Evolutionary conservation across 2,113 vertebrate genomes (phyloP), one percentile per base, ranked within the genome.

Genomic region (Lanius ludovicianus): DNA sequence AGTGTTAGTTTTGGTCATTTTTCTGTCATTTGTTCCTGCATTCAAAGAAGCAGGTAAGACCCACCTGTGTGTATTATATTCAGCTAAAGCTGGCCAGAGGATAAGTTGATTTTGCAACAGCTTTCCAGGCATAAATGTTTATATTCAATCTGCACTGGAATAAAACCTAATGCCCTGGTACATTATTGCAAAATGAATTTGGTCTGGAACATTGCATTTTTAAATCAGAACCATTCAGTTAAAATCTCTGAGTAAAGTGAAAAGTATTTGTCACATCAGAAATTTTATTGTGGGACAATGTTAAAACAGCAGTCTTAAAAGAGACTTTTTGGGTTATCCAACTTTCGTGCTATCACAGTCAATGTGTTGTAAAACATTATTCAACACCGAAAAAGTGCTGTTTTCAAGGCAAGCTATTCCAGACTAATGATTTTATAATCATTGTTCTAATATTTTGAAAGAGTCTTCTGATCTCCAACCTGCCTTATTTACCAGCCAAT

Each of bases 341-440:
- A 1, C 39, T 47, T 44, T 7, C 2, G 0, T 77, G 8, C 30
- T 69, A 3, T 15, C 13, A 9, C 6, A 59, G 25, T 31, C 42
- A 33, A 23, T 63, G 31, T 2, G 9, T 37, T 65, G 6, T 21
- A 63, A 10, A 76, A 28, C 20, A 53, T 15, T 15, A 57, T 59
- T 14, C 17, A 87, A 68, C 81, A 42, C 4, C 9, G 50, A 55
- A 79, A 57, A 39, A 21, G 46, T 33, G 3, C 17, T 89, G 2
- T 39, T 50, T 79, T 65, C 17, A 68, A 80, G 68, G 28, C 10
- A 77, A 28, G 11, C 2, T 68, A 41, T 68, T 41, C 33, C 49
- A 73, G 30, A 64, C 8, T 2, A 1, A 24, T 27, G 28, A 41
- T 64, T 59, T 73, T 73, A 23, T 46, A 80, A 35, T 24, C 3